Evolutionary conservation across 2,888 invertebrate genomes (phyloP), one percentile per base, ranked within the genome.

Genomic region (Ormyrus pomaceus): DNA sequence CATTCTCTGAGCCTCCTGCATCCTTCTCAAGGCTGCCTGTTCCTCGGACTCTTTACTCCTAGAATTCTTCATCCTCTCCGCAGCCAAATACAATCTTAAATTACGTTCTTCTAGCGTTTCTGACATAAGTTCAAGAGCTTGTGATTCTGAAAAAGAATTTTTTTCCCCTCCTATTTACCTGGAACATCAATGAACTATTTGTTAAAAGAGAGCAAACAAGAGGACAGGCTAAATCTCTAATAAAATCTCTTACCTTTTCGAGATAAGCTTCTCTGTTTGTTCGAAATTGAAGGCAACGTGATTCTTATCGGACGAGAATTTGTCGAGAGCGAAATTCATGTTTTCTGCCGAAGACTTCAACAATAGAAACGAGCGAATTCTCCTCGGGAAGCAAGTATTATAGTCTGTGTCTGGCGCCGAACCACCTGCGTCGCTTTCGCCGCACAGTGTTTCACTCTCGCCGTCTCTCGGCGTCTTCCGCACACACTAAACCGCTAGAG

Each of bases 1-100:
- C 90, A 90, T 90, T 6, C 90, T 86, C 62, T 91, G 90, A 6
- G 90, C 90, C 65, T 90, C 90, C 73, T 91, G 90, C 88, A 91
- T 90, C 79, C 90, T 87, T 51, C 90, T 86, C 11, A 91, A 73
- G 3, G 89, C 88, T 10, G 89, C 90, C 69, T 90, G 90, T 74
- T 90, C 90, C 65, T 90, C 90, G 0, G 87, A 88, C 65, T 91
- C 90, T 64, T 90, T 90, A 0, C 89, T 86, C 61, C 90, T 86
- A n/a, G 88, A 87, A 2, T 88, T 89, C 83, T 90, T 91, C 89
- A 90, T 90, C 78, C 89, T 89, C 80, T 89, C 89, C 8, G 87
- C 88, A 11, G 87, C 87, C 77, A 87, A 84, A 11, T 86, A 87
- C 81, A 90, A 77, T 86, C 89, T 87, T 65, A 89, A 80, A 71